These are phyloP conservation scores for Lates calcarifer DNA, from an alignment of 2,113 vertebrate genomes.

Conservation along the genomic window DNA sequence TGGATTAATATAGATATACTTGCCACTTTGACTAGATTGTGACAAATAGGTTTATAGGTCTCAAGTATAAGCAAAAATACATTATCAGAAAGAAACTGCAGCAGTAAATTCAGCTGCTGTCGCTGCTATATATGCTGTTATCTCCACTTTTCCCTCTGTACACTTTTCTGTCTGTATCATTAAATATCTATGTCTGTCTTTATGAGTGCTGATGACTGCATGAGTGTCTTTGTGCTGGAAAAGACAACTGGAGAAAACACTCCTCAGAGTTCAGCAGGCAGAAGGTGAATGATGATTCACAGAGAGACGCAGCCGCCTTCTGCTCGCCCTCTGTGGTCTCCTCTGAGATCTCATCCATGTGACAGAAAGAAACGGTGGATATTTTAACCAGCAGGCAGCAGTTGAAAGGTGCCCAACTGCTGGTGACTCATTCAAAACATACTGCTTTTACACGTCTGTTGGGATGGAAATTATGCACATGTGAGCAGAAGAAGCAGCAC, in stretches of 20 bases:
- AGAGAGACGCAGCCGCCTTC: slow-evolving; percentile 40
- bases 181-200: background rate
- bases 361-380: slow-evolving; percentile 39
- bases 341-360: slow-evolving; percentile 49
- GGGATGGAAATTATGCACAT: slow-evolving; percentile 38
- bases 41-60: too few species aligned
- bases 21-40: too few species aligned
- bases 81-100: too few species aligned
- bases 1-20: too few species aligned
- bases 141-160: background rate
- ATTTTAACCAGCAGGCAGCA: slow-evolving; percentile 54
- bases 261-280: slow-evolving; percentile 48
- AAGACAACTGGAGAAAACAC: slow-evolving; percentile 21
- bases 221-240: slow-evolving; percentile 3
- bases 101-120: too few species aligned
- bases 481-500: slow-evolving; percentile 4
- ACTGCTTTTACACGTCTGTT: slow-evolving; percentile 33
- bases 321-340: slow-evolving; percentile 52
- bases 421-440: slow-evolving; percentile 61
- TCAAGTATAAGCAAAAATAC: too few species aligned
- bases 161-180: background rate
- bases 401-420: slow-evolving; percentile 56
- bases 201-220: background rate
- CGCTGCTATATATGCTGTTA: too few species aligned
- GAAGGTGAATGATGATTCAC: slow-evolving; percentile 66